Percentiles rank a stretch among this genome's conserved stretches.
phyloP scores from a whole-genome alignment of 1,140 invertebrate genomes.

The Aleiodes sp. region DNA sequence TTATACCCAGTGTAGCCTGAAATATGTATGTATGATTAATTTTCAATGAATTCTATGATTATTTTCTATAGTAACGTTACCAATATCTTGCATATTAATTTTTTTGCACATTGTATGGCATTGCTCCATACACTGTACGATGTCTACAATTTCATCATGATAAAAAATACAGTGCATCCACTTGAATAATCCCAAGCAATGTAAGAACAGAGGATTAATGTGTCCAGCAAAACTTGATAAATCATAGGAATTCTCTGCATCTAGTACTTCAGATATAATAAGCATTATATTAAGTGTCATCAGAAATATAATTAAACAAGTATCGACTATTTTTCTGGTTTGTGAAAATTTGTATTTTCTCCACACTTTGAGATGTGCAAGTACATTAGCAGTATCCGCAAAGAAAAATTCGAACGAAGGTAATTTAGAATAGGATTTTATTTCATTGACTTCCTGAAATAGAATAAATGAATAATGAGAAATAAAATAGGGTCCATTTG shows the following conservation, averaged over 20 bases:
- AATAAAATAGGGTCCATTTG: not conserved
- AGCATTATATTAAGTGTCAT: slow-evolving; percentile 27
- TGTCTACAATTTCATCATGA: slow-evolving; percentile 17
- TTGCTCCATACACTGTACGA: slow-evolving; percentile 33
- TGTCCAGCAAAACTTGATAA: slow-evolving; percentile 31
- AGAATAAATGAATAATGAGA: not conserved
- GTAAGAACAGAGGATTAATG: slow-evolving; percentile 34
- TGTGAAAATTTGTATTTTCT: slow-evolving; percentile 29
- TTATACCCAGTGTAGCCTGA: not conserved
- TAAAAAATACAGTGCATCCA: slow-evolving; percentile 41
- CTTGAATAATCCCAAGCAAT: slow-evolving; percentile 38
- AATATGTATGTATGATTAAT: too few species aligned
- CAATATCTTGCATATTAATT: slow-evolving; percentile 33
- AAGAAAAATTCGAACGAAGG: slow-evolving; percentile 16
- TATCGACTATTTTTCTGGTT: slow-evolving; percentile 11
- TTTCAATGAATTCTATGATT: not conserved
- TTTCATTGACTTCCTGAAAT: too few species aligned
- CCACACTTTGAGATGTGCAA: slow-evolving; percentile 10
- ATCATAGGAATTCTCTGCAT: slow-evolving; percentile 21
- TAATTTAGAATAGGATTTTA: too few species aligned
- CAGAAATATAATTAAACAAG: not conserved
- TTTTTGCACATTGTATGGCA: slow-evolving; percentile 37
- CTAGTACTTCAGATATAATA: slow-evolving; percentile 29
- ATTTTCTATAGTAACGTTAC: slow-evolving; percentile 12
- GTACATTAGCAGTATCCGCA: not conserved